Conservation (phyloP, 2,888 invertebrate genomes). For the Amorpha juglandis region DNA sequence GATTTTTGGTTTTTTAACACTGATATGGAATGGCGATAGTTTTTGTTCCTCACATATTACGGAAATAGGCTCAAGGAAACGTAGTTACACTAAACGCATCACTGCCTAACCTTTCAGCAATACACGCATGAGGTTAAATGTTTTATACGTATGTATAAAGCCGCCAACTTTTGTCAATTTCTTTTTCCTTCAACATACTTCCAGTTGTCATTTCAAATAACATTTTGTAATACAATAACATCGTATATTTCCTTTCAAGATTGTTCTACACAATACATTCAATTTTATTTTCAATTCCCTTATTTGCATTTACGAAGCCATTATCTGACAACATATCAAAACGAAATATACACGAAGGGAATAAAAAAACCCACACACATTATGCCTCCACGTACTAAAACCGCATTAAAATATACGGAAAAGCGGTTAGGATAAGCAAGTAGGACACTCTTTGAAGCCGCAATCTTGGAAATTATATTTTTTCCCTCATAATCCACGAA, state of each 20-base stretch:
- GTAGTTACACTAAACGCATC: too few relatives aligned
- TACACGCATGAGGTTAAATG: too few relatives aligned
- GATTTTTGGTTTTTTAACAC: too few relatives aligned
- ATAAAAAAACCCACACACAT: constrained; percentile 3
- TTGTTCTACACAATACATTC: not conserved
- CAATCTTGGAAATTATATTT: constrained; percentile 62
- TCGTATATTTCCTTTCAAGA: not conserved
- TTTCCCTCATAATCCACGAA: constrained; percentile 54
- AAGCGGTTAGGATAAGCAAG: constrained; percentile 50
- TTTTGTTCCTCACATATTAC: too few relatives aligned
- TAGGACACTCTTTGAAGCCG: constrained; percentile 50
- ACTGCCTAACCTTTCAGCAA: too few relatives aligned
- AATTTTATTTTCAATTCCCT: constrained; percentile 6
- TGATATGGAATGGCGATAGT: too few relatives aligned
- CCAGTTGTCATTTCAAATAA: not conserved
- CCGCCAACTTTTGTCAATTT: too few relatives aligned
- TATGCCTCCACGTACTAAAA: constrained; percentile 47
- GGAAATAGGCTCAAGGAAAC: too few relatives aligned
- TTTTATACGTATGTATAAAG: too few relatives aligned
- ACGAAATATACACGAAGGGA: constrained; percentile 1
- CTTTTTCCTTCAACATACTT: not conserved
- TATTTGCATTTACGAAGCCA: constrained; percentile 2
- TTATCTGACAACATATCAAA: constrained; percentile 17
- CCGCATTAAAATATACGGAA: constrained; percentile 50
- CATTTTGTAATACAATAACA: not conserved